Base-by-base conservation (phyloP, 2,888 invertebrate genomes). In the Acronicta aceris region DNA sequence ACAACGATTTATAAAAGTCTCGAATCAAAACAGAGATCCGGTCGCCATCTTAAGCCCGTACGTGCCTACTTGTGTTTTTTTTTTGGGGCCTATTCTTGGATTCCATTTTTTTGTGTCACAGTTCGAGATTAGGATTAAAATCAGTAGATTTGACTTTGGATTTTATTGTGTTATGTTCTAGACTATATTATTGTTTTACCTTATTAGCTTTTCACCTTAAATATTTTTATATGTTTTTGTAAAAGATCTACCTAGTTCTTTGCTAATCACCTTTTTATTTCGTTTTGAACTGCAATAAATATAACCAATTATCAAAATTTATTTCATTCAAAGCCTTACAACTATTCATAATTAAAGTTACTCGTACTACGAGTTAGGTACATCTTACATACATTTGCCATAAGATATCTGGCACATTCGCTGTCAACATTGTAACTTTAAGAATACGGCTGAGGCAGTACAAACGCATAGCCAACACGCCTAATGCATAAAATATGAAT, bases 401-500 rank as follows among this genome's bases (percentile, higher is more conserved):
- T 48, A 49, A 53, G 57, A 76, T 67, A 65, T 53, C 48, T 50
- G 47, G 47, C 40, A 68, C 43, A 60, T 50, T 38, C 56, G 59
- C 40, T 59, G 51, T 64, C 52, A 64, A 68, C 58, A 55, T 59
- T 67, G 63, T 68, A 75, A 79, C 70, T 75, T 78, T 74, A 74
- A 78, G 77, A 81, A 78, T 71, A 75, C 58, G 56, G 60, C 54
- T 66, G 61, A 65, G 69, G 58, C 65, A 62, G 75, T 77, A 79
- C 81, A 79, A 82, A 78, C 74, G 79, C 81, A 81, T 81, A 84
- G 80, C 79, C 77, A 81, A 85, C 82, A 83, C 81, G 74, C 76
- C 85, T 89, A 84, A 91, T 92, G 89, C 89, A 92, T 92, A 90
- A 92, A 91, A 92, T 92, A 93, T 92, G 89, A 89, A 89, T 86